These are phyloP conservation scores for Drosophila micromelanica DNA, from an alignment of 1,140 invertebrate species.

Conservation along the genomic window DNA sequence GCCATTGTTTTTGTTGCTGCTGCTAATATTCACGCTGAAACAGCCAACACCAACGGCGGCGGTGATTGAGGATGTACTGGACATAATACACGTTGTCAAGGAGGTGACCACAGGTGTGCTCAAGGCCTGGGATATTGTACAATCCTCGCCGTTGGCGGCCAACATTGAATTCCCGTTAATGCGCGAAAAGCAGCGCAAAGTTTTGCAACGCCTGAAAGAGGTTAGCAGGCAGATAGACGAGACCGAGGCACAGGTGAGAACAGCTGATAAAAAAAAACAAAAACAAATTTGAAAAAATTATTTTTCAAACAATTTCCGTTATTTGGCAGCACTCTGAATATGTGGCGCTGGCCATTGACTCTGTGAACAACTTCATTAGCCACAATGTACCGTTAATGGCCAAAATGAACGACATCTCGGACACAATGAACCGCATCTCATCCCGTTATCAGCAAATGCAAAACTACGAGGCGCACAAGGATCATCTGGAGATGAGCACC, in stretches of 20 bases:
- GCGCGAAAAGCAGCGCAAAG: slow-evolving; percentile 85
- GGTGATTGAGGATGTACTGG: slow-evolving; percentile 86
- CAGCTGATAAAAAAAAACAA: too few relatives aligned
- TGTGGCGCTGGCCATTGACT: slow-evolving; percentile 75
- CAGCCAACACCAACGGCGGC: slow-evolving; percentile 65
- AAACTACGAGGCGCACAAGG: slow-evolving; percentile 85
- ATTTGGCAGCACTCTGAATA: slow-evolving; percentile 65
- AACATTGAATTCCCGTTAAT: slow-evolving; percentile 86
- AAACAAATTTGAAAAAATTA: too few relatives aligned
- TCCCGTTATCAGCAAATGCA: slow-evolving; percentile 86
- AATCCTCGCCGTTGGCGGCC: slow-evolving; percentile 85
- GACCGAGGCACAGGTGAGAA: slow-evolving; percentile 70
- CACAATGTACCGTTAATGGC: slow-evolving; percentile 85
- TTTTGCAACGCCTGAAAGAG: slow-evolving; percentile 85
- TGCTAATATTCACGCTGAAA: not conserved
- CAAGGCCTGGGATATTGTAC: slow-evolving; percentile 87
- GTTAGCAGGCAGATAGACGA: slow-evolving; percentile 84
- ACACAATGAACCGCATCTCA: slow-evolving; percentile 86
- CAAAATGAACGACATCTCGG: slow-evolving; percentile 86
- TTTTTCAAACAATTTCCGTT: not conserved
- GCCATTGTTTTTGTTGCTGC: slow-evolving; percentile 24
- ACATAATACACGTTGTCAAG: slow-evolving; percentile 87
- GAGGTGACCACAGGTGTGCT: slow-evolving; percentile 86
- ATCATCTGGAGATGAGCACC: slow-evolving; percentile 87
- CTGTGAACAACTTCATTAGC: slow-evolving; percentile 64